These are phyloP conservation scores for Cotesia typhae DNA, from an alignment of 1,140 invertebrate species.

Conservation along the genomic window DNA sequence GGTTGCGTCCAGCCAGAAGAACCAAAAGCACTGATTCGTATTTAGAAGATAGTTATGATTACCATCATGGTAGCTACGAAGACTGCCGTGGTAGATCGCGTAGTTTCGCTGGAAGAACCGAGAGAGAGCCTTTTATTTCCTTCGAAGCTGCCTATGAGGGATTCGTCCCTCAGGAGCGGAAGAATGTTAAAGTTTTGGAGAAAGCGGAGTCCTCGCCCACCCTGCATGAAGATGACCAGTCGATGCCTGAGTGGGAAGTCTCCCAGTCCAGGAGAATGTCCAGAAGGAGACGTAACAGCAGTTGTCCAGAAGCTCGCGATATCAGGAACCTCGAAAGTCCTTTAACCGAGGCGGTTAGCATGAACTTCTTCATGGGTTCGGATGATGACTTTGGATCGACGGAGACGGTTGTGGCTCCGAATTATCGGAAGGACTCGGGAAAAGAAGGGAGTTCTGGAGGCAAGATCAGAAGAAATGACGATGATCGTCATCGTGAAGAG, in stretches of 20 bases:
- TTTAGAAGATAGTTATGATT: constrained; percentile 44
- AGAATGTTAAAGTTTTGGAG: constrained; percentile 40
- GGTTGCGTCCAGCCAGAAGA: constrained; percentile 38
- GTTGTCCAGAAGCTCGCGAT: constrained; percentile 56
- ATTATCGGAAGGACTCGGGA: constrained; percentile 36
- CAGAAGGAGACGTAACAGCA: constrained; percentile 51
- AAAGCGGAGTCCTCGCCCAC: constrained; percentile 59
- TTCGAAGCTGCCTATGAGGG: constrained; percentile 37
- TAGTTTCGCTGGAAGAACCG: constrained; percentile 24
- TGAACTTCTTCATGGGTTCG: constrained; percentile 51
- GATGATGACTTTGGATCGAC: constrained; percentile 60
- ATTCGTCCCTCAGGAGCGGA: constrained; percentile 39
- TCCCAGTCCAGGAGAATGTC: constrained; percentile 38
- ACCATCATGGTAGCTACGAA: constrained; percentile 15
- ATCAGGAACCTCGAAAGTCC: constrained; percentile 23
- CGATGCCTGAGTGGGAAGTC: constrained; percentile 27
- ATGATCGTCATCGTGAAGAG: constrained; percentile 23
- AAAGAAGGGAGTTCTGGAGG: background rate
- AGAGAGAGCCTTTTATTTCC: constrained; percentile 27
- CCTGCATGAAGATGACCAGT: constrained; percentile 44
- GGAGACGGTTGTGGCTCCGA: constrained; percentile 56
- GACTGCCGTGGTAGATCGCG: constrained; percentile 15
- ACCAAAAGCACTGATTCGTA: constrained; percentile 58
- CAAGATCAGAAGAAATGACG: too few relatives aligned
- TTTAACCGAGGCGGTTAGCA: constrained; percentile 35